Percentiles rank a stretch among this genome's conserved stretches.
phyloP scores from a whole-genome alignment of 1,140 invertebrate species.

The Lordiphosa collinella region DNA sequence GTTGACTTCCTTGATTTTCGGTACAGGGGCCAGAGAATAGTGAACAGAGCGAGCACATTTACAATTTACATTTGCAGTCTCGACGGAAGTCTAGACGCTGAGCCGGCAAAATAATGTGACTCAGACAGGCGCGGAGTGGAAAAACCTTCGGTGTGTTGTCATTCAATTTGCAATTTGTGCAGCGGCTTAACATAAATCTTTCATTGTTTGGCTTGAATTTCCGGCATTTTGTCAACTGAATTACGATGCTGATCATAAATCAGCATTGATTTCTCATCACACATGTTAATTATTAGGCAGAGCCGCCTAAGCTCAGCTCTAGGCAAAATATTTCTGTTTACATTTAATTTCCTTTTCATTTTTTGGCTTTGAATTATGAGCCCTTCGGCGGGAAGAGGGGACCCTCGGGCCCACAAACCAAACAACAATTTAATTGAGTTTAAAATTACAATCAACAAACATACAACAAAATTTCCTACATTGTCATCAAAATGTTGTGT shows the following conservation, averaged over 20 bases:
- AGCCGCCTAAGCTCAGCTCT: slow-evolving; percentile 1
- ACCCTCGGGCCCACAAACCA: background rate
- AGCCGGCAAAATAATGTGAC: slow-evolving; percentile 31
- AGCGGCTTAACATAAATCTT: slow-evolving; percentile 48
- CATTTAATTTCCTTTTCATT: slow-evolving; percentile 64
- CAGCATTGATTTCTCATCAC: slow-evolving; percentile 1
- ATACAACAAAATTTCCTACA: slow-evolving; percentile 12
- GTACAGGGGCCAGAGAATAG: slow-evolving; percentile 11
- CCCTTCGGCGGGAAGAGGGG: no score
- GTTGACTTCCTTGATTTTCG: slow-evolving; percentile 22
- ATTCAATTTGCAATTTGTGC: slow-evolving; percentile 66
- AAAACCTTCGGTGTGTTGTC: slow-evolving; percentile 21
- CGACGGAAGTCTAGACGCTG: slow-evolving; percentile 72
- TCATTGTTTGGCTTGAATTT: slow-evolving; percentile 66
- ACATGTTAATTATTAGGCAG: slow-evolving; percentile 33
- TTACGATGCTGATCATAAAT: background rate
- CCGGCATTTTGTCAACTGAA: slow-evolving; percentile 49
- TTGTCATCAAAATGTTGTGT: slow-evolving; percentile 5
- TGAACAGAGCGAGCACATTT: slow-evolving; percentile 19
- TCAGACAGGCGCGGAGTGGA: slow-evolving; percentile 6
- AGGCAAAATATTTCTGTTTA: slow-evolving; percentile 45
- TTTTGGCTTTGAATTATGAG: slow-evolving; percentile 2
- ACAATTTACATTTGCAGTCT: slow-evolving; percentile 51
- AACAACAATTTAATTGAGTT: slow-evolving; percentile 51
- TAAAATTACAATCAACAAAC: slow-evolving; percentile 38